phyloP scores from a whole-genome alignment of 37 sponge, comb jelly and placozoan genomes.

The Chondrilla cf. caribensis region DNA sequence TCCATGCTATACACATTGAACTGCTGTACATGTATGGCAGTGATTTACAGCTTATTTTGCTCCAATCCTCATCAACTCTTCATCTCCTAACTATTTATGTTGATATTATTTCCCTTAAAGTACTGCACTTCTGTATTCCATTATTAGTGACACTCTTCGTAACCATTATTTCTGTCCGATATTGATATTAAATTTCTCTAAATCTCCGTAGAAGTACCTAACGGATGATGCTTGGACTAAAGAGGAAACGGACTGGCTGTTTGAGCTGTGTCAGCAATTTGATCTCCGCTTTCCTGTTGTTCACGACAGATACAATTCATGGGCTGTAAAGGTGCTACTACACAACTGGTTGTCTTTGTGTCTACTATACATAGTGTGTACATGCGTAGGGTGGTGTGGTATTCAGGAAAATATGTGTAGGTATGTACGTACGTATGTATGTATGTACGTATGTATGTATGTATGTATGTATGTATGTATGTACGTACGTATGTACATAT shows the following conservation, averaged over 20 bases:
- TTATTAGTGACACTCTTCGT: no score
- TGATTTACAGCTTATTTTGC: no score
- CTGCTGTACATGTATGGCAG: no score
- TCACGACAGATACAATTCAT: constrained; percentile 65
- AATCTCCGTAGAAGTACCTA: constrained; percentile 37
- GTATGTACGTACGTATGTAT: constrained; percentile 28
- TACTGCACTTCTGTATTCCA: no score
- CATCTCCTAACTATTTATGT: no score
- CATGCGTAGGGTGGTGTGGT: neutral
- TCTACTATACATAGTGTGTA: neutral
- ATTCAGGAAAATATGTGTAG: neutral
- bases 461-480: constrained; percentile 1
- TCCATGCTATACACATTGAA: no score
- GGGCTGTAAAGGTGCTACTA: constrained; percentile 27
- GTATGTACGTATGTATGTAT: constrained; percentile 24
- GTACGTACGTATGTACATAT: neutral
- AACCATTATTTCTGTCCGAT: no score
- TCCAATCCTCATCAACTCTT: no score
- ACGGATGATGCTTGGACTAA: constrained; percentile 61
- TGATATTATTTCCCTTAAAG: no score
- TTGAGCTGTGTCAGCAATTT: constrained; percentile 82
- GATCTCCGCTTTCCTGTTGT: constrained; percentile 66
- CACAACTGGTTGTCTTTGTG: neutral
- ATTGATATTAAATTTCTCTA: no score
- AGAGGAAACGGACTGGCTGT: constrained; percentile 86